Evolutionary conservation across 2,113 vertebrate species (phyloP).

Genomic region (Corvus hawaiiensis): DNA sequence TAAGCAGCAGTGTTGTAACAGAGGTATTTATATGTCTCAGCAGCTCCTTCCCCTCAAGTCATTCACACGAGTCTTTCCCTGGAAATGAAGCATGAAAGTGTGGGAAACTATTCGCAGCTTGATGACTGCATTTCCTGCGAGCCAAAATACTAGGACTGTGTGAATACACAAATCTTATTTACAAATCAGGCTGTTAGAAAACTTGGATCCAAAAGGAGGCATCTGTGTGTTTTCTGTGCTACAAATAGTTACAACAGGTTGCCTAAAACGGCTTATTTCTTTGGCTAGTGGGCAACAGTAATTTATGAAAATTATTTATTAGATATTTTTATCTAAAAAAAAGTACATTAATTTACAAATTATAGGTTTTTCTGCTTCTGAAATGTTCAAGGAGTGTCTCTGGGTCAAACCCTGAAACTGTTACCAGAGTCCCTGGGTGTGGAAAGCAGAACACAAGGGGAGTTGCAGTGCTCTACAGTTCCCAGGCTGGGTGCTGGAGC

Average conservation of each 20-base stretch:
- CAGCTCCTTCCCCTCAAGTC: background rate
- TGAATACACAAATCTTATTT: conserved; percentile 39
- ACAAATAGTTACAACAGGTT: background rate
- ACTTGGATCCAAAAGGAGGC: background rate
- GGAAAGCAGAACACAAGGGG: background rate
- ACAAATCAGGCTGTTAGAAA: conserved; percentile 41
- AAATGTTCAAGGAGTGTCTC: background rate
- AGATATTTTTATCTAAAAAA: background rate
- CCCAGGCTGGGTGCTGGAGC: background rate
- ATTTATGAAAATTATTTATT: background rate
- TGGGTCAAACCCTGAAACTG: background rate
- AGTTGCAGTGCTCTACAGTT: background rate
- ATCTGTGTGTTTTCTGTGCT: background rate
- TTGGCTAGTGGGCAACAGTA: background rate
- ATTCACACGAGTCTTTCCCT: background rate
- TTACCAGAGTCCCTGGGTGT: background rate
- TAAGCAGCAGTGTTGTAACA: background rate
- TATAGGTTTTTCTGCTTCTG: background rate
- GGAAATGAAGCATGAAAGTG: background rate
- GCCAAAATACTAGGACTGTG: conserved; percentile 4
- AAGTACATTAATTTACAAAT: background rate
- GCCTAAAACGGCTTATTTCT: background rate
- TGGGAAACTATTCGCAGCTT: background rate
- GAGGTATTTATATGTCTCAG: background rate
- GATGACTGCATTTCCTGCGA: background rate